Base-by-base conservation (phyloP, 2,888 invertebrate genomes). In the Plebejus anna region DNA sequence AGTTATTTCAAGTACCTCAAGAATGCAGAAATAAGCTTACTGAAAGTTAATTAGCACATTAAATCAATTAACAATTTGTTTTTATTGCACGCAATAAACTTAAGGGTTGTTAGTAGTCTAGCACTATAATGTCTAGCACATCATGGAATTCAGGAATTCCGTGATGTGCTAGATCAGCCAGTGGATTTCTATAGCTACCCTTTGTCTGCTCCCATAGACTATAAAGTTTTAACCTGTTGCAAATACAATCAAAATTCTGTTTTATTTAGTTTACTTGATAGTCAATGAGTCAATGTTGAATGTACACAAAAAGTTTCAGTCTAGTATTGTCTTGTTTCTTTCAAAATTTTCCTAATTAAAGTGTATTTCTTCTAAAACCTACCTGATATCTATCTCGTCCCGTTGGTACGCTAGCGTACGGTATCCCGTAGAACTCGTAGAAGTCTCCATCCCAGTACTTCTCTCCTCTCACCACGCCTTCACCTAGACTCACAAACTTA, bases 361-460 rank as follows among this genome's bases (percentile, higher is more conserved):
- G 47, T 47, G 47, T 11, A 47, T 47, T 55, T 55, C 28, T 75
- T 47, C 32, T 66, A 66, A 32, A 4, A 79, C 80, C 80, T 59
- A 94, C 93, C 89, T 93, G 89, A 83, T 83, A 94, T 47, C 82
- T 83, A 76, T 94, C 89, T 38, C 85, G 80, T 9, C 92, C 93
- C 36, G 82, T 88, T 0, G 93, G 93, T 0, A 81, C 87, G 1
- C 82, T 86, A 0, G 93, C 93, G 78, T 91, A 94, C 0, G 92
- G 92, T 0, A 94, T 81, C 3, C 92, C 91, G 75, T 84, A 91
- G 76, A 91, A 94, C 77, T 92, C 91, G 80, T 87, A 90, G 76
- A 85, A 91, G 72, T 92, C 91, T 0, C 91, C 93, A 83, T 90
- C 85, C 93, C 92, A 93, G 76, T 86, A 90, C 61, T 90, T 91